phyloP scores from a whole-genome alignment of 2,888 invertebrate species.

The Acrobasis repandana region DNA sequence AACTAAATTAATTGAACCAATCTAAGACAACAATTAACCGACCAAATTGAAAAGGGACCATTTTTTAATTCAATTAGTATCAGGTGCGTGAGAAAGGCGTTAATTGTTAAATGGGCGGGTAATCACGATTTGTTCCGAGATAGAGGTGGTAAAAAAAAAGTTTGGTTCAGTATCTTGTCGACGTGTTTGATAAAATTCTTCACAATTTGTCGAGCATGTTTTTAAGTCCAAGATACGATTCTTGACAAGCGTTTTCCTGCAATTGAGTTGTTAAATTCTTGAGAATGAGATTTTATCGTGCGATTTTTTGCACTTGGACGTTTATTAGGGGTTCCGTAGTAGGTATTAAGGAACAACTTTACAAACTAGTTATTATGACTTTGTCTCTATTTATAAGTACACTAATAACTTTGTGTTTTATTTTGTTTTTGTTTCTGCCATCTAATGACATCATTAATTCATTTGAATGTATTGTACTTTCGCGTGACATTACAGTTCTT shows the following conservation, averaged over 20 bases:
- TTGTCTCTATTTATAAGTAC: neutral
- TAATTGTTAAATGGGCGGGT: constrained; percentile 68
- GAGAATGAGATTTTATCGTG: neutral
- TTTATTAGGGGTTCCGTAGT: neutral
- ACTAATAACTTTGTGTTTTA: no score
- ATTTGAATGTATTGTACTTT: no score
- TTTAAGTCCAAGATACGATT: neutral
- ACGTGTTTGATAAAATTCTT: neutral
- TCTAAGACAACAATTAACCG: constrained; percentile 15
- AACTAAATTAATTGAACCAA: constrained; percentile 14
- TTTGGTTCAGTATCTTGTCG: constrained; percentile 15
- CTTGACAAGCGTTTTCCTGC: neutral
- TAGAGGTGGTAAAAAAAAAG: constrained; percentile 35
- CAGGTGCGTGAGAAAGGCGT: constrained; percentile 45
- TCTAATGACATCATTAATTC: no score
- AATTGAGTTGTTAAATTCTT: constrained; percentile 2
- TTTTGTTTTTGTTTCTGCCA: no score
- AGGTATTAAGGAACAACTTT: no score
- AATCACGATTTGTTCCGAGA: constrained; percentile 61
- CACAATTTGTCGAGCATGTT: neutral
- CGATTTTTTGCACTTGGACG: neutral
- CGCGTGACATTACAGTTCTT: no score
- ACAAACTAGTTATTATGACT: neutral
- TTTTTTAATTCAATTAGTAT: constrained; percentile 42
- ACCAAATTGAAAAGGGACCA: constrained; percentile 22